Conservation (phyloP, 2,113 vertebrate species). For the Elaphurus davidianus region DNA sequence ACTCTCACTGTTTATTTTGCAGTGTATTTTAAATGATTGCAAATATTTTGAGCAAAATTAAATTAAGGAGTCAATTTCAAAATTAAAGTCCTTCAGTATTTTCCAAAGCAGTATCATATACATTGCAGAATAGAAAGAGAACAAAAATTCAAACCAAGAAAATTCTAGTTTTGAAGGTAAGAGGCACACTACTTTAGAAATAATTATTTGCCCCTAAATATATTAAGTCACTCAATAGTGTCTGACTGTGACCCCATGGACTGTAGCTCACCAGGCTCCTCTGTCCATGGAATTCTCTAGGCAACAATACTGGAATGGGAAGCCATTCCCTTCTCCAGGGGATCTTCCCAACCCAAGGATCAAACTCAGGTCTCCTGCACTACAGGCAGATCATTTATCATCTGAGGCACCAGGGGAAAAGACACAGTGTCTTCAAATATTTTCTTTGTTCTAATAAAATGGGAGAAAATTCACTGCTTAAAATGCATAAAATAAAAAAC, state of each 20-base stretch:
- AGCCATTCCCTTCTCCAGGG: neutral
- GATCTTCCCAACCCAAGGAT: neutral
- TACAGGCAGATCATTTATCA: neutral
- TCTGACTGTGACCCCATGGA: neutral
- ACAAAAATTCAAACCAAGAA: neutral
- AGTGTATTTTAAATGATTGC: neutral
- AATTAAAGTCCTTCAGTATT: neutral
- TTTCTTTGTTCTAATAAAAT: neutral
- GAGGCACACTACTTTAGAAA: neutral
- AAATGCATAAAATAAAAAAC: neutral
- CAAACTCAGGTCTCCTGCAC: neutral
- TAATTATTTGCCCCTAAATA: neutral
- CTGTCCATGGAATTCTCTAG: neutral
- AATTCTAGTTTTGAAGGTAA: neutral
- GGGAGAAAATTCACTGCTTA: neutral
- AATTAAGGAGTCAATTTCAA: neutral
- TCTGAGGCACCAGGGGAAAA: neutral
- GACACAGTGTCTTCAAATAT: accelerated
- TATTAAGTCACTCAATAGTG: neutral
- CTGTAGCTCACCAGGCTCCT: neutral
- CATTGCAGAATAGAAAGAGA: neutral
- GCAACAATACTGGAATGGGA: neutral
- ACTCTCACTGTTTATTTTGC: neutral
- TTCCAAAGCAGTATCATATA: neutral
- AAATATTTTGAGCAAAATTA: neutral